These are phyloP conservation scores for Orussus abietinus DNA, from an alignment of 1,140 invertebrate genomes.

Conservation along the genomic window DNA sequence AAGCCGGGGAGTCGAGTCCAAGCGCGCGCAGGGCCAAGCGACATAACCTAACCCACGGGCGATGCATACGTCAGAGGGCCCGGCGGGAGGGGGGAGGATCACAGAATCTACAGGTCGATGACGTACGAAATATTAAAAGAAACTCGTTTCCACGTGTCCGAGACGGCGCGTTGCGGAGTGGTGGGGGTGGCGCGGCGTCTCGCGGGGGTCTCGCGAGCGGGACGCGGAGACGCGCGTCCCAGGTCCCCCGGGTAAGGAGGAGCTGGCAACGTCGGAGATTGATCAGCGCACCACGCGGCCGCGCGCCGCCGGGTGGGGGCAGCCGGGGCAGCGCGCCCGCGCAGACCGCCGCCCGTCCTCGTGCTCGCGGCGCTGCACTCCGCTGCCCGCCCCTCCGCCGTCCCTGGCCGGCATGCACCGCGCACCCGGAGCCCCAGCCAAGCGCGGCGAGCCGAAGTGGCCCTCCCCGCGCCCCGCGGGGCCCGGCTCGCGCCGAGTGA, in stretches of 20 bases:
- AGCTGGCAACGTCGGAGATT: conserved; percentile 44
- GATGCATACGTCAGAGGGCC: too few relatives aligned
- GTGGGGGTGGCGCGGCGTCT: too few relatives aligned
- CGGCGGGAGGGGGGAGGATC: background rate
- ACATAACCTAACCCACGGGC: too few relatives aligned
- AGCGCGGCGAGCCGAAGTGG: conserved; percentile 2
- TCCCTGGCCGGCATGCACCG: conserved; percentile 2
- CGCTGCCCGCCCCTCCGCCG: conserved; percentile 7
- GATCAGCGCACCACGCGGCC: conserved; percentile 52
- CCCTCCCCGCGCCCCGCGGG: conserved; percentile 1
- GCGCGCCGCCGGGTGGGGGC: conserved; percentile 30
- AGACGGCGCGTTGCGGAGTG: conserved; percentile 26
- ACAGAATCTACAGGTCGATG: conserved; percentile 50
- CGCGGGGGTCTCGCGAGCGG: too few relatives aligned
- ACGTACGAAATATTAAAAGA: conserved; percentile 44
- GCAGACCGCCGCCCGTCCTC: conserved; percentile 32
- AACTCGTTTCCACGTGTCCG: conserved; percentile 33
- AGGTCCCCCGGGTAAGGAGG: conserved; percentile 3
- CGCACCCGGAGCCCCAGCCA: conserved; percentile 3
- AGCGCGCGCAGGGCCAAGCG: too few relatives aligned
- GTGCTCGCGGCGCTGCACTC: conserved; percentile 31
- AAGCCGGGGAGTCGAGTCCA: too few relatives aligned
- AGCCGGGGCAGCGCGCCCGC: conserved; percentile 43
- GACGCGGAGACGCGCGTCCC: too few relatives aligned
- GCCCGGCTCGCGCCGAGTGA: too few relatives aligned